Evolutionary conservation across 1,140 invertebrate species (phyloP), one percentile per base, ranked within the genome.

Genomic region (Scaptomyza hsui): DNA sequence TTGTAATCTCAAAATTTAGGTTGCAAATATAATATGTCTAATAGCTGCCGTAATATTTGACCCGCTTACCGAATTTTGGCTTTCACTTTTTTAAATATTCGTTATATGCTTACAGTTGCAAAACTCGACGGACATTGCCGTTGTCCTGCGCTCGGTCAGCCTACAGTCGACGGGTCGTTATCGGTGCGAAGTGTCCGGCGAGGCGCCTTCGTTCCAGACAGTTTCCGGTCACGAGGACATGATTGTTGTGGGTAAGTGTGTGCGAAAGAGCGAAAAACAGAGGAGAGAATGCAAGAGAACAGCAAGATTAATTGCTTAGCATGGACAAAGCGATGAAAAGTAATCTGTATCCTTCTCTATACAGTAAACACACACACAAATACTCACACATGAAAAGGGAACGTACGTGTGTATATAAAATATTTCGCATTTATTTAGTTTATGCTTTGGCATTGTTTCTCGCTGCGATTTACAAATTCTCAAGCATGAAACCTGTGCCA

Each of bases 101-200:
- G 51, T 47, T 48, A 24, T 61, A 49, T 29, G 13, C n/a, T 80
- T 93, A 92, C 93, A 95, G 94, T 80, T 94, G 70, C 93, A 94
- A 77, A 94, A 95, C 78, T 95, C 95, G 0, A 94, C 94, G 64
- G 94, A 95, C 64, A 93, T 91, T 72, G 92, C 92, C 75, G 95
- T 96, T 21, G 93, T 94, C 44, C 90, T 96, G 49, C 92, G 92
- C 73, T 93, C 94, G 55, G 94, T 96, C 57, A 94, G 94, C 75
- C 91, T 96, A 57, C 92, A 94, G 78, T 95, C 94, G 65, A 94
- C 93, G 47, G 96, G 96, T 55, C 92, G 94, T 55, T 96, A 96
- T 92, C 93, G 95, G 80, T 96, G 95, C 86, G 95, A 96, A 91
- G 95, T 96, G 68, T 96, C 95, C 13, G 95, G 94, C 15, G 96